Conservation (phyloP, 1,140 invertebrate species). For the Dinoponera quadriceps region DNA sequence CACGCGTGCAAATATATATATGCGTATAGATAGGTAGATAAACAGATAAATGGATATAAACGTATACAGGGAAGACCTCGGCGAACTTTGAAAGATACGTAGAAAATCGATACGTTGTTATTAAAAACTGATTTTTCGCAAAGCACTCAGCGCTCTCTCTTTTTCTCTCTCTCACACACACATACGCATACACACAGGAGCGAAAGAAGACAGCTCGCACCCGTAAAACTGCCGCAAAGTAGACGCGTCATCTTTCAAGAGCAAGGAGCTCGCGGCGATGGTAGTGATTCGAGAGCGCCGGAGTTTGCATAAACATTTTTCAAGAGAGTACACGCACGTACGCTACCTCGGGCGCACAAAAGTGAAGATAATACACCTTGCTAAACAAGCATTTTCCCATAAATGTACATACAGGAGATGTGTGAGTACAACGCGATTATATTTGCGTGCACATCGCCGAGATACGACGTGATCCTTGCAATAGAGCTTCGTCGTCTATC, state of each 20-base stretch:
- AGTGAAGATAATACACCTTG: background rate
- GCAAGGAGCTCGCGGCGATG: background rate
- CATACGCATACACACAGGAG: no score
- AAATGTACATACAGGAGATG: conserved; percentile 43
- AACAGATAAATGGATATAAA: no score
- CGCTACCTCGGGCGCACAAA: background rate
- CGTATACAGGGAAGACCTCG: no score
- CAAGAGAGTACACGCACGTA: background rate
- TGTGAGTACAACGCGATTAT: background rate
- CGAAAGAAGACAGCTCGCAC: background rate
- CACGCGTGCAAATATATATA: no score
- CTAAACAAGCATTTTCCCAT: conserved; percentile 52
- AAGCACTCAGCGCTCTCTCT: no score
- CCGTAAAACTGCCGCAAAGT: background rate
- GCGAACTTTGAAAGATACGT: no score
- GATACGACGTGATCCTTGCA: conserved; percentile 19
- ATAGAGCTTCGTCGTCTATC: conserved; percentile 25
- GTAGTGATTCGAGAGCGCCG: background rate
- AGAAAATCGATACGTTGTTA: no score
- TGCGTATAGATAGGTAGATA: no score
- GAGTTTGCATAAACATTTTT: conserved; percentile 22
- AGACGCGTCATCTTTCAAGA: background rate
- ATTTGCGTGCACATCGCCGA: background rate
- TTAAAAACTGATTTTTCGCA: no score
- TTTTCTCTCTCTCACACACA: no score